Percentiles rank a stretch among this genome's conserved stretches.
Evolutionary conservation across 2,888 invertebrate species (phyloP).

Genomic region (Anthophora plumipes): DNA sequence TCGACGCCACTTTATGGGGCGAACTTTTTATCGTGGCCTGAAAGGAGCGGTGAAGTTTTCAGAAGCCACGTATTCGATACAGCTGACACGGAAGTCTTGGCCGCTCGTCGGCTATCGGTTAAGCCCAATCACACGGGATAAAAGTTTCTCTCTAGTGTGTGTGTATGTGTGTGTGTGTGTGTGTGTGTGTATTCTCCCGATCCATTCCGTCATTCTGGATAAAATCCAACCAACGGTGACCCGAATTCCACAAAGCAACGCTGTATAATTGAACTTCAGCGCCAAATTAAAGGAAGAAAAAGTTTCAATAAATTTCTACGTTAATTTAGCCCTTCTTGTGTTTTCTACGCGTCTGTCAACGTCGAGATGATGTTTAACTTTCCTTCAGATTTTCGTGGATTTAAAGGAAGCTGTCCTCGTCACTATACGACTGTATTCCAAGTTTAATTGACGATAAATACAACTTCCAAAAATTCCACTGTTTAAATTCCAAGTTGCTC

Average conservation of each 20-base stretch:
- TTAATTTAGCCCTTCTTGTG: constrained; percentile 4
- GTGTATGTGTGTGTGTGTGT: too few relatives aligned
- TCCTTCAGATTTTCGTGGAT: not conserved
- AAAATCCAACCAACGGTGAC: constrained; percentile 20
- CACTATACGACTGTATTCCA: not conserved
- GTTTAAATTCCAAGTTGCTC: constrained; percentile 1
- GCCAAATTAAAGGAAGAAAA: not conserved
- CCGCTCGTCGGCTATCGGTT: constrained; percentile 47
- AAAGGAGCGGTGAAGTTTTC: constrained; percentile 58
- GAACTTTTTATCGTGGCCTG: constrained; percentile 62
- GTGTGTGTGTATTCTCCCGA: not conserved
- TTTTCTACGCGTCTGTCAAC: not conserved
- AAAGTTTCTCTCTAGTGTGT: constrained; percentile 45
- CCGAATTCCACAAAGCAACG: constrained; percentile 19
- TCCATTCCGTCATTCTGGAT: not conserved
- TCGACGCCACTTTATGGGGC: constrained; percentile 59
- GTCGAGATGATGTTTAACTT: not conserved
- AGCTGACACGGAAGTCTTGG: constrained; percentile 40
- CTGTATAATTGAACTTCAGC: not conserved
- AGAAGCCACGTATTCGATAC: constrained; percentile 63
- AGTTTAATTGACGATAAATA: constrained; percentile 7
- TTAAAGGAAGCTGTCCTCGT: not conserved
- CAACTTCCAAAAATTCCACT: not conserved
- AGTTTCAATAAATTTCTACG: constrained; percentile 10
- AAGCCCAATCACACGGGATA: constrained; percentile 60